A percentile compares a stretch with the other conserved stretches of the same genome.
Conservation (phyloP, 2,888 invertebrate genomes). For the Ennomos quercinarius region DNA sequence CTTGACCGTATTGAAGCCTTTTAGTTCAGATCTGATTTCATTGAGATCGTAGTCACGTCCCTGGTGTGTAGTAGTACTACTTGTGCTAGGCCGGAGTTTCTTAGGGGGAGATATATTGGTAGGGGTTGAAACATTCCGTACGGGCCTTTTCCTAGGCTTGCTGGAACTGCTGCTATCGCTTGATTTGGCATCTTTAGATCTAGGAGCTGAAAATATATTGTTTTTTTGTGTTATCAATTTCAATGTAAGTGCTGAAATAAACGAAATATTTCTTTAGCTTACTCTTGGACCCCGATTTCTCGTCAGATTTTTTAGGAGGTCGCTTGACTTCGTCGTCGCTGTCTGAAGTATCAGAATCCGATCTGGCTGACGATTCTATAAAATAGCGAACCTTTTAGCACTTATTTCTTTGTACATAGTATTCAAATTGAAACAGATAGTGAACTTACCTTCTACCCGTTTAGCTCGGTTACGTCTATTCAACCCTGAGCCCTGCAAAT, state of each 20-base stretch:
- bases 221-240: neutral
- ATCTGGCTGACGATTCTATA: constrained; percentile 74
- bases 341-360: constrained; percentile 82
- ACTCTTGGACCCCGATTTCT: constrained; percentile 70
- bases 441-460: constrained; percentile 68
- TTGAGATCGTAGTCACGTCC: constrained; percentile 92
- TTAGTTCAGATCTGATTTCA: constrained; percentile 93
- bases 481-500: constrained; percentile 78
- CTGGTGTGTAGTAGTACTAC: constrained; percentile 51
- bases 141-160: constrained; percentile 73
- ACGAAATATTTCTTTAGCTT: constrained; percentile 36
- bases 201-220: constrained; percentile 54
- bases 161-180: constrained; percentile 75
- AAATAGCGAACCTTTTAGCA: constrained; percentile 13
- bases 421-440: neutral
- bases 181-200: constrained; percentile 72
- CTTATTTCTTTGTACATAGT: too few species aligned
- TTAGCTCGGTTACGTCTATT: constrained; percentile 72
- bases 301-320: constrained; percentile 71
- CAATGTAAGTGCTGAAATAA: neutral
- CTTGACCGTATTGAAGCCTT: constrained; percentile 88
- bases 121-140: constrained; percentile 67
- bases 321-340: constrained; percentile 79
- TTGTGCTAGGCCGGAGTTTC: constrained; percentile 60
- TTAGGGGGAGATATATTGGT: constrained; percentile 68